A percentile compares a stretch with the other conserved stretches of the same genome.
Evolutionary conservation across 2,797 vertebrate genomes (phyloP).

Genomic region (Columba guinea): DNA sequence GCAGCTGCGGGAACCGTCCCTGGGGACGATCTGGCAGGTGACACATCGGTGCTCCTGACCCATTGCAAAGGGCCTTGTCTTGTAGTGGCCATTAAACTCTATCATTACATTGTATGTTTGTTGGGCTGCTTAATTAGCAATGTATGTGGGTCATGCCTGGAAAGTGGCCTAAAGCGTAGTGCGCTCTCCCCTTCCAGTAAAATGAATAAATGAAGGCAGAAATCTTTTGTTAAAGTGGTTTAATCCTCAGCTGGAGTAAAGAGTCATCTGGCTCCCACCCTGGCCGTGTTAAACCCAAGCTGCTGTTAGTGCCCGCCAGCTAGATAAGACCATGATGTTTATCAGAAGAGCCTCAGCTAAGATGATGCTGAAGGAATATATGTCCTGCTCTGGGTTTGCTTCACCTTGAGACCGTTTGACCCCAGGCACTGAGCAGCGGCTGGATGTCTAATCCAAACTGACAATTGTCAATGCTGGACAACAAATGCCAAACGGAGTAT

Average conservation of each 20-base stretch:
- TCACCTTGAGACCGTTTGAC: background rate
- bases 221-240: background rate
- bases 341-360: background rate
- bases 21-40: background rate
- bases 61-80: background rate
- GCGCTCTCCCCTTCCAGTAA: background rate
- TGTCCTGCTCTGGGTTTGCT: background rate
- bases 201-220: background rate
- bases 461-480: constrained; percentile 14
- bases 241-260: background rate
- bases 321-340: background rate
- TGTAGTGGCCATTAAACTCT: background rate
- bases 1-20: background rate
- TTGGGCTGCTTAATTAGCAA: background rate
- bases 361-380: background rate
- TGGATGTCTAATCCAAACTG: background rate
- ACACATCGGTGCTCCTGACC: accelerated
- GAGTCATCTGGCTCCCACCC: background rate
- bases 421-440: background rate
- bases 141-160: background rate
- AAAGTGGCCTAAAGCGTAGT: background rate
- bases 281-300: background rate
- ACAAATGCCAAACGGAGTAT: background rate
- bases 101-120: background rate
- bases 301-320: background rate